These are phyloP conservation scores for Bradypodion ventrale DNA, from an alignment of 2,797 vertebrate genomes.

Conservation along the genomic window DNA sequence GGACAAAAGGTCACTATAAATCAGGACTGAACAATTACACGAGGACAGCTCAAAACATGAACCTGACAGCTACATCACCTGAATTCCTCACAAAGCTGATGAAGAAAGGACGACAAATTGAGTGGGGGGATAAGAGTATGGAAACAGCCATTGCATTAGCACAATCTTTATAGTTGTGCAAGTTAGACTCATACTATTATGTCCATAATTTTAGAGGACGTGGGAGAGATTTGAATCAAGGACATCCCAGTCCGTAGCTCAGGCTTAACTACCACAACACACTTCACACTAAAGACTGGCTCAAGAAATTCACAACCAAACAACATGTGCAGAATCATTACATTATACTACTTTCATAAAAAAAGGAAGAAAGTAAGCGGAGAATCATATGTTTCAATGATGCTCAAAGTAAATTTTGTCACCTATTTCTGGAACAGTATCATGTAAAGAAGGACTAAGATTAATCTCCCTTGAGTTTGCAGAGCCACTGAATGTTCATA, in stretches of 20 bases:
- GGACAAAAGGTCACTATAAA: too few species aligned
- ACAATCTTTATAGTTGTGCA: background rate
- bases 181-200: background rate
- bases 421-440: background rate
- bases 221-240: background rate
- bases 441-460: background rate
- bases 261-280: background rate
- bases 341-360: background rate
- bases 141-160: background rate
- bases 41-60: background rate
- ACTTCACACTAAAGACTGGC: constrained; percentile 10
- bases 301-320: background rate
- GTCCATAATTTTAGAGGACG: background rate
- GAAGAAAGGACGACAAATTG: background rate
- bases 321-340: background rate
- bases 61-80: background rate
- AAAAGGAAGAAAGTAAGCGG: background rate
- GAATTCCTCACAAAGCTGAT: background rate
- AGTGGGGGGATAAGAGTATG: background rate
- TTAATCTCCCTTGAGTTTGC: background rate
- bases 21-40: background rate
- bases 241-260: background rate
- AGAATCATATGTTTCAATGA: background rate
- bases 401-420: too few species aligned
- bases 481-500: background rate